Percentiles rank a stretch among this genome's conserved stretches.
Conservation (phyloP, 2,888 invertebrate species). For the Acheta domesticus region DNA sequence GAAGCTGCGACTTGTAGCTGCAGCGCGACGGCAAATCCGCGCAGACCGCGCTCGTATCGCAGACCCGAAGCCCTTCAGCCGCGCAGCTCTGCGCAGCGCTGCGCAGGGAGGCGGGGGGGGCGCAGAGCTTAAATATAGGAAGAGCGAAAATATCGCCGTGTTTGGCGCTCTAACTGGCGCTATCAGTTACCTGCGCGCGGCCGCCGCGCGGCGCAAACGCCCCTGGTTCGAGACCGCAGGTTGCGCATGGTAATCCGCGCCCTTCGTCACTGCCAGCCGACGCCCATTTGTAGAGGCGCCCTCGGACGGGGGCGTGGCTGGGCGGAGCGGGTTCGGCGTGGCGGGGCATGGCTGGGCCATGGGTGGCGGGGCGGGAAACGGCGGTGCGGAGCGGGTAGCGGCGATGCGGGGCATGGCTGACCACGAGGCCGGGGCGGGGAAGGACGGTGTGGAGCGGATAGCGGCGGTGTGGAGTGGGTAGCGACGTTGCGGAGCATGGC, state of each 20-base stretch:
- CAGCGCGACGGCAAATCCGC: neutral
- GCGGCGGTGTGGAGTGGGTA: too few relatives aligned
- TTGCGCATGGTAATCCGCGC: slow-evolving; percentile 18
- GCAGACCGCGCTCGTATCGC: neutral
- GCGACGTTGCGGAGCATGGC: too few relatives aligned
- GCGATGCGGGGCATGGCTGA: too few relatives aligned
- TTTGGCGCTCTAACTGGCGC: neutral
- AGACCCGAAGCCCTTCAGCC: neutral
- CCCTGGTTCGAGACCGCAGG: neutral
- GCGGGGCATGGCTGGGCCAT: too few relatives aligned
- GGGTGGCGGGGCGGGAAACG: too few relatives aligned
- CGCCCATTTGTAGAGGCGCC: neutral
- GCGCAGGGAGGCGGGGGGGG: too few relatives aligned
- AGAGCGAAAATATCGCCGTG: slow-evolving; percentile 8
- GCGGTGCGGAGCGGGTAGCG: too few relatives aligned
- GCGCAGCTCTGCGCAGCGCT: neutral
- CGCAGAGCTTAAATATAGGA: neutral
- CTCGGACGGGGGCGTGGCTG: too few relatives aligned
- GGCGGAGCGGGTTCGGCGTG: too few relatives aligned
- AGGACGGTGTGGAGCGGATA: too few relatives aligned
- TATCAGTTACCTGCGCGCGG: neutral
- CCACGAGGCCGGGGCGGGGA: too few relatives aligned
- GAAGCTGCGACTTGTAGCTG: too few relatives aligned
- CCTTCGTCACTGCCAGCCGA: neutral
- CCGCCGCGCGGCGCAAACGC: slow-evolving; percentile 4